A percentile compares a stretch with the other conserved stretches of the same genome.
These are phyloP conservation scores for Helicorthomorpha holstii DNA, from an alignment of 1,140 invertebrate genomes.

Conservation along the genomic window DNA sequence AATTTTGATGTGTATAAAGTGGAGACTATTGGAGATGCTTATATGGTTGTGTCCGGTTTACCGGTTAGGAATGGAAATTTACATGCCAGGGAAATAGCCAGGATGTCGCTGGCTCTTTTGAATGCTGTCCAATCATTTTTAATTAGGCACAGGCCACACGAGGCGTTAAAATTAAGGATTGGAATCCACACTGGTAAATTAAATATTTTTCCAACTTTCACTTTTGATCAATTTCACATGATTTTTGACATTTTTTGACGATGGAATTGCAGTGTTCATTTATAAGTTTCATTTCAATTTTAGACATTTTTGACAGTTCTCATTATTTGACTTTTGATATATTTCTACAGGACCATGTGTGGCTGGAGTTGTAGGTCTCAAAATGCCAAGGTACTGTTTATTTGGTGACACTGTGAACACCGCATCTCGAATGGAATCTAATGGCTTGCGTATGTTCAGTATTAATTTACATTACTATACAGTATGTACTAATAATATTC, in stretches of 20 bases:
- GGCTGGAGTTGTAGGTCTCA: slow-evolving; percentile 91
- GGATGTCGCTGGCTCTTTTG: slow-evolving; percentile 73
- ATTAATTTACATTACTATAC: too few relatives aligned
- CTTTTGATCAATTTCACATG: too few relatives aligned
- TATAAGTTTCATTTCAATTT: too few relatives aligned
- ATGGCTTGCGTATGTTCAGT: slow-evolving; percentile 2
- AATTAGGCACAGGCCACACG: slow-evolving; percentile 71
- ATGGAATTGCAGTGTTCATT: too few relatives aligned
- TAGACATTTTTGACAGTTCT: too few relatives aligned
- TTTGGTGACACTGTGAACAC: slow-evolving; percentile 92
- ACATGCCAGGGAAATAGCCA: slow-evolving; percentile 42
- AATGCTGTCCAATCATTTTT: slow-evolving; percentile 71
- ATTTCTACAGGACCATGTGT: slow-evolving; percentile 67
- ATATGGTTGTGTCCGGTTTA: slow-evolving; percentile 58
- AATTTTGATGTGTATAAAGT: too few relatives aligned
- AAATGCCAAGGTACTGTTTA: too few relatives aligned
- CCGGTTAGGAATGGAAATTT: slow-evolving; percentile 34
- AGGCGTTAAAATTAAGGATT: slow-evolving; percentile 79
- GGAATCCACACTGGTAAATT: slow-evolving; percentile 88
- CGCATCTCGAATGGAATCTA: too few relatives aligned
- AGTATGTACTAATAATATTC: slow-evolving; percentile 1
- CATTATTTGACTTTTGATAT: too few relatives aligned
- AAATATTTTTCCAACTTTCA: too few relatives aligned
- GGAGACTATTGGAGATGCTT: slow-evolving; percentile 95
- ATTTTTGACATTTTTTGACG: too few relatives aligned